These are phyloP conservation scores for Micoletzkya japonica DNA, from an alignment of 2,888 invertebrate genomes.

Conservation along the genomic window DNA sequence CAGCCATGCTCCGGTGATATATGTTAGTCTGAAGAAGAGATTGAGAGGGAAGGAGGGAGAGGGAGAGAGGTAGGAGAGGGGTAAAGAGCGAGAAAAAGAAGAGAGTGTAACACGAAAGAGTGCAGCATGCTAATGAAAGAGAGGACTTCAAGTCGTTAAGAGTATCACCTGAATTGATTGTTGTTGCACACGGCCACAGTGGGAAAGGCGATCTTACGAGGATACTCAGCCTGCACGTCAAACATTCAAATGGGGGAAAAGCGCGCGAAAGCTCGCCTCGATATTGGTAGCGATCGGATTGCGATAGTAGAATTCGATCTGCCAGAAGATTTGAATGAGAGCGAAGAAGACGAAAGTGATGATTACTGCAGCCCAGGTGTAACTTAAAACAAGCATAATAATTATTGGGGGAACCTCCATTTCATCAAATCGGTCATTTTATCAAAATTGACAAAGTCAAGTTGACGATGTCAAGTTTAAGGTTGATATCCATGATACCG, in stretches of 20 bases:
- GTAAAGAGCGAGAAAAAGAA: no score
- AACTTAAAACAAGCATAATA: conserved; percentile 29
- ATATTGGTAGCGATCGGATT: conserved; percentile 59
- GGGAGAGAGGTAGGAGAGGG: no score
- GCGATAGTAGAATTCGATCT: conserved; percentile 38
- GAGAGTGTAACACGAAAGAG: no score
- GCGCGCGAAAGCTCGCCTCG: conserved; percentile 30
- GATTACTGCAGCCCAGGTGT: conserved; percentile 51
- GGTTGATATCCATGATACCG: no score
- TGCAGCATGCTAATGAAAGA: no score
- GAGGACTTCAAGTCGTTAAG: background rate
- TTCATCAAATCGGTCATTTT: no score
- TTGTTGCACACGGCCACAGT: conserved; percentile 61
- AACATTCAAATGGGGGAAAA: background rate
- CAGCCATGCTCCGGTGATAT: conserved; percentile 54
- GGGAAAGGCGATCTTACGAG: conserved; percentile 56
- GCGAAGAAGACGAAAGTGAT: conserved; percentile 52
- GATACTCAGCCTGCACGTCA: conserved; percentile 49
- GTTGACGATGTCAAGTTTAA: no score
- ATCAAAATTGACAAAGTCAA: no score
- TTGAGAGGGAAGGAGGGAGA: background rate
- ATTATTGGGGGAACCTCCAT: no score
- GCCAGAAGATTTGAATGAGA: conserved; percentile 52
- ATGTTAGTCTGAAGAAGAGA: conserved; percentile 47
- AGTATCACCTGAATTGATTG: conserved; percentile 58